These are phyloP conservation scores for Tiliqua scincoides DNA, from an alignment of 2,113 vertebrate genomes.

Conservation along the genomic window DNA sequence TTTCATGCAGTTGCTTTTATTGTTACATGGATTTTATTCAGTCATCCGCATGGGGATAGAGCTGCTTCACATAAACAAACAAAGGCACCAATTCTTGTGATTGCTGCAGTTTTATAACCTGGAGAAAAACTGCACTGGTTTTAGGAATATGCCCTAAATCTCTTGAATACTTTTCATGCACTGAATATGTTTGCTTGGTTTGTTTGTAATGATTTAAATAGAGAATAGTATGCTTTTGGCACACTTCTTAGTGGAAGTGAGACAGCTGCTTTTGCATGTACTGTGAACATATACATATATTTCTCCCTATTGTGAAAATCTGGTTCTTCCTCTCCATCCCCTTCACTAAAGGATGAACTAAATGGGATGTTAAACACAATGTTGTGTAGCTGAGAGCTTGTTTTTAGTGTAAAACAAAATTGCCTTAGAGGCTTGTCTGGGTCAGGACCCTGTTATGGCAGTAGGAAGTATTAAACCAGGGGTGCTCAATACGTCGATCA, in stretches of 20 bases:
- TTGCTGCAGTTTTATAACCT: neutral
- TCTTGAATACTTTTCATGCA: neutral
- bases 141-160: neutral
- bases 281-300: neutral
- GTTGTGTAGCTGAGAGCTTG: too few relatives aligned
- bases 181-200: neutral
- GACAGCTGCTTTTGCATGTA: neutral
- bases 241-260: neutral
- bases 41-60: neutral
- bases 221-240: neutral
- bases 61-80: neutral
- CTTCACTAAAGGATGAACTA: neutral
- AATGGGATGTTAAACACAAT: too few relatives aligned
- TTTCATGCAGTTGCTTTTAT: neutral
- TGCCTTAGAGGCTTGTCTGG: too few relatives aligned
- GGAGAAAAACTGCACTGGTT: slow-evolving; percentile 15
- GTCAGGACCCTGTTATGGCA: too few relatives aligned
- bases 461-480: too few relatives aligned
- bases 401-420: too few relatives aligned
- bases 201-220: neutral
- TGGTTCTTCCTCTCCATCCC: neutral
- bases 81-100: neutral
- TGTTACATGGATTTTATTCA: slow-evolving; percentile 21
- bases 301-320: neutral
- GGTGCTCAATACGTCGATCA: too few relatives aligned